Evolutionary conservation across 2,797 vertebrate species (phyloP).

Genomic region (Pristis pectinata): DNA sequence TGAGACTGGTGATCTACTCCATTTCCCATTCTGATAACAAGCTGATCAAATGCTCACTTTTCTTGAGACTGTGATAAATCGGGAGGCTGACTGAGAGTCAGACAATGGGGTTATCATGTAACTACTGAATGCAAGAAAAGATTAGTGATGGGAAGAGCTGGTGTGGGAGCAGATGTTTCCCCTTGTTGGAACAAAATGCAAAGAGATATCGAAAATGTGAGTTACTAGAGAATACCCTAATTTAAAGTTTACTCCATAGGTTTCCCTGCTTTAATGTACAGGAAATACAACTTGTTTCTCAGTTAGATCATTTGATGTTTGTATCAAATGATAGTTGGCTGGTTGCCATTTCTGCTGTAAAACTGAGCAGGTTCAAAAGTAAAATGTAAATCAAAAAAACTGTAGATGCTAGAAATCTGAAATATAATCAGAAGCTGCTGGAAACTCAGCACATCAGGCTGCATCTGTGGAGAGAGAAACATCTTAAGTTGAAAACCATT

Average conservation of each 20-base stretch:
- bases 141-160: too few species aligned
- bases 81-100: too few species aligned
- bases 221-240: neutral
- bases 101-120: too few species aligned
- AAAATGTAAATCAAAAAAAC: neutral
- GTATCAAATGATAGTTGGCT: neutral
- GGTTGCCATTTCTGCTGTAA: neutral
- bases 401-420: too few species aligned
- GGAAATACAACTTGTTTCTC: too few species aligned
- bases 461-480: too few species aligned
- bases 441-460: too few species aligned
- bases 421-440: too few species aligned
- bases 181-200: neutral
- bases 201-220: neutral
- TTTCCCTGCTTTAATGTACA: too few species aligned
- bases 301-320: neutral
- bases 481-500: too few species aligned
- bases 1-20: neutral
- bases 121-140: neutral
- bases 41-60: neutral
- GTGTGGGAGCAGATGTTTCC: neutral
- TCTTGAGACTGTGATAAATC: neutral
- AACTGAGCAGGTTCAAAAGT: neutral
- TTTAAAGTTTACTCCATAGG: neutral
- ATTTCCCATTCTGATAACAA: neutral